Evolutionary conservation across 2,888 invertebrate genomes (phyloP), one percentile per base, ranked within the genome.

Genomic region (Troides aeacus): DNA sequence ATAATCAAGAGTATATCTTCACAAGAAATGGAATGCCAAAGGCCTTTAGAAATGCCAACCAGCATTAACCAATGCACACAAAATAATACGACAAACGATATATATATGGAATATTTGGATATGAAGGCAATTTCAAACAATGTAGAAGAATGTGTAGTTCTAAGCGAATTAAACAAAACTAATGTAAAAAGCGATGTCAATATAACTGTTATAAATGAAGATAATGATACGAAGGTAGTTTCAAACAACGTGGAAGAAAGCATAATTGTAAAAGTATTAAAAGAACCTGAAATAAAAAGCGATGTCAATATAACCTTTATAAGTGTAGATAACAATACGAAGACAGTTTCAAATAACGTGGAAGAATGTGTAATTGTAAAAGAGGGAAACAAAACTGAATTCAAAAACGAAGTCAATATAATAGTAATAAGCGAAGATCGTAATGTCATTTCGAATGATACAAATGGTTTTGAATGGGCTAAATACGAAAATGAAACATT

Each of bases 61-160:
- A 12, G 23, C 18, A 18, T 4, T 30, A 63, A 36, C 23, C 50
- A 46, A n/a, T 46, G 21, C 12, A 36, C 10, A n/a, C 46, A 10
- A 68, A 50, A 63, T 18, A 61, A 66, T 53, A 15, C 21, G 15
- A 59, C 23, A 17, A 64, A 15, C n/a, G 18, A 18, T 30, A 30
- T 30, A 30, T 30, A 30, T 30, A 30, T 30, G 21, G 30, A 24
- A 53, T 58, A 7, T 50, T 10, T 50, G 0, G 17, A 58, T 58
- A 30, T 15, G 39, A 36, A 30, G 2, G 36, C 17, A 5, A 46
- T 59, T 10, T 17, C 58, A 59, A 50, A 7, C 15, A 42, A 15
- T 8, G 24, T 18, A 12, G 23, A 42, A 24, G 58, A 63, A 12
- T 8, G 10, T 58, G 46, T 46, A 7, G 30, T 2, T 17, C 18